Conservation (phyloP, 2,797 vertebrate genomes). For the Peromyscus aztecus region DNA sequence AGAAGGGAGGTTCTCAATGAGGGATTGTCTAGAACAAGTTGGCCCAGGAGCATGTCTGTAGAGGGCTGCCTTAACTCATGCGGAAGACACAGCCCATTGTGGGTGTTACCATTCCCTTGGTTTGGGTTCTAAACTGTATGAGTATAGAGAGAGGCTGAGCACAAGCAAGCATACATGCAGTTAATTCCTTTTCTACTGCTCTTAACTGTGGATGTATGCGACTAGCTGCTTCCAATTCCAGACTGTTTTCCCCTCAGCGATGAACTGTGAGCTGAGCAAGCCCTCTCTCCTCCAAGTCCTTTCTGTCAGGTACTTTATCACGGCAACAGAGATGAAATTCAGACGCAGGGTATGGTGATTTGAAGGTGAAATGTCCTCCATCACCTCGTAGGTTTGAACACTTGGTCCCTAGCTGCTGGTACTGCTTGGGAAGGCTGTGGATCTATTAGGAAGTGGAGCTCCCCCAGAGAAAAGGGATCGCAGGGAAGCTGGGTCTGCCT, state of each 20-base stretch:
- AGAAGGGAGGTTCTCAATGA: neutral
- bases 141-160: neutral
- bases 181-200: neutral
- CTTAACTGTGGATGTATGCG: too few species aligned
- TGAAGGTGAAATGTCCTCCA: neutral
- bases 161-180: neutral
- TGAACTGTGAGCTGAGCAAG: neutral
- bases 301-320: neutral
- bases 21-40: neutral
- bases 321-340: neutral
- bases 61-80: neutral
- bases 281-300: neutral
- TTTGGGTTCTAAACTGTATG: neutral
- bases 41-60: too few species aligned
- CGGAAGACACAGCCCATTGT: neutral
- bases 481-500: too few species aligned
- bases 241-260: neutral
- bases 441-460: neutral
- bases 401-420: neutral
- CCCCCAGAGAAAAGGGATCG: neutral
- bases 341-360: too few species aligned
- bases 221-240: neutral
- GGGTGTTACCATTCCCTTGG: neutral
- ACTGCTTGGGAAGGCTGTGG: neutral
- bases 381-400: neutral